Conservation (phyloP, 2,888 invertebrate genomes). For the Cheilosia urbana region DNA sequence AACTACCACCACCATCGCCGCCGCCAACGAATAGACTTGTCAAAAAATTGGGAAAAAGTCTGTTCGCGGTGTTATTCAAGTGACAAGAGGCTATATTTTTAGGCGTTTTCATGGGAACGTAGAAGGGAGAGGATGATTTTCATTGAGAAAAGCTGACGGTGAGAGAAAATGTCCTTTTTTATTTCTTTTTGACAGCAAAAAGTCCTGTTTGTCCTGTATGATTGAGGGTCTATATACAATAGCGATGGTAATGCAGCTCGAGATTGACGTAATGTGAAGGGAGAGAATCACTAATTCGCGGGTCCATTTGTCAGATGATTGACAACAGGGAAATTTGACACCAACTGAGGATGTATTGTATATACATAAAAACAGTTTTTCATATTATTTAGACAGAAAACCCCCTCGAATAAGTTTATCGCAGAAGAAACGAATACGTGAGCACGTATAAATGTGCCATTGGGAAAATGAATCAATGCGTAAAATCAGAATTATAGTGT, state of each 20-base stretch:
- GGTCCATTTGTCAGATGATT: too few species aligned
- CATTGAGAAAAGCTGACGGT: conserved; percentile 32
- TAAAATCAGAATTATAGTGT: too few species aligned
- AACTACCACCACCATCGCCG: conserved; percentile 58
- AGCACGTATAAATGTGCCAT: too few species aligned
- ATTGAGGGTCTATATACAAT: neutral
- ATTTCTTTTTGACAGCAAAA: conserved; percentile 27
- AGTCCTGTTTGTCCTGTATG: conserved; percentile 16
- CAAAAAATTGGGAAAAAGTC: conserved; percentile 40
- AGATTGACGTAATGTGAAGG: neutral
- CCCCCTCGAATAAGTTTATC: too few species aligned
- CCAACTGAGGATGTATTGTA: too few species aligned
- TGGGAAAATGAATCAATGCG: too few species aligned
- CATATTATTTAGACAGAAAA: too few species aligned
- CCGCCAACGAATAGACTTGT: conserved; percentile 60
- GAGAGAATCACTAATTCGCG: too few species aligned
- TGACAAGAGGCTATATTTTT: conserved; percentile 58
- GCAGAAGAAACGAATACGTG: too few species aligned
- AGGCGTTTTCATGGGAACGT: conserved; percentile 73
- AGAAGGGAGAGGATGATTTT: conserved; percentile 34
- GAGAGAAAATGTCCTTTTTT: conserved; percentile 23
- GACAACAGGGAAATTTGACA: too few species aligned
- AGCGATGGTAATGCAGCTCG: conserved; percentile 20
- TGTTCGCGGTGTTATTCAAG: conserved; percentile 52
- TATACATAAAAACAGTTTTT: too few species aligned